Percentiles rank a stretch among this genome's conserved stretches.
These are phyloP conservation scores for Drosophila novamexicana DNA, from an alignment of 1,140 invertebrate species.

Conservation along the genomic window DNA sequence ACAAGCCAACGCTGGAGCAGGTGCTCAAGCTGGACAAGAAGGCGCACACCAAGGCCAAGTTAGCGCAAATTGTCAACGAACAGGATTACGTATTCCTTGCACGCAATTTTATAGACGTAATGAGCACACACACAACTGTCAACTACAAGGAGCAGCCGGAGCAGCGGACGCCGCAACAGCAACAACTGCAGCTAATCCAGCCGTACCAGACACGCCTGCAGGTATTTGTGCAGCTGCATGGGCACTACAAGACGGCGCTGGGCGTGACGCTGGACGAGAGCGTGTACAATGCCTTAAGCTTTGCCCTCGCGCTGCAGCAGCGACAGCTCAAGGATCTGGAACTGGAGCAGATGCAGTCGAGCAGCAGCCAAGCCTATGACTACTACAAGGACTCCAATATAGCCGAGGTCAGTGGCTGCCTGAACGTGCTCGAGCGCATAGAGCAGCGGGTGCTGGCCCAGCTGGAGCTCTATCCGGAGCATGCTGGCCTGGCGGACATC, in stretches of 20 bases:
- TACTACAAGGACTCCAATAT: conserved; percentile 95
- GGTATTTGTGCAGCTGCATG: conserved; percentile 69
- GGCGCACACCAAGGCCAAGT: conserved; percentile 51
- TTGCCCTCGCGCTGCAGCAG: conserved; percentile 68
- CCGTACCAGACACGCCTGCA: conserved; percentile 63
- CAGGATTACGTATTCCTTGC: conserved; percentile 75
- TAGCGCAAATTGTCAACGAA: conserved; percentile 66
- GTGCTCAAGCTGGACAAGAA: conserved; percentile 67
- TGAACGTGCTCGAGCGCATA: conserved; percentile 88
- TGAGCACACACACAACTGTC: conserved; percentile 60
- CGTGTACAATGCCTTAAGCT: conserved; percentile 67
- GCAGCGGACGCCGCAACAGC: not conserved
- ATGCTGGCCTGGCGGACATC: conserved; percentile 93
- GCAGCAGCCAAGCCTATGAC: conserved; percentile 85
- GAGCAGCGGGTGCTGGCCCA: conserved; percentile 88
- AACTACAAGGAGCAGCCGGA: conserved; percentile 43
- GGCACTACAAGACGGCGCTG: conserved; percentile 59
- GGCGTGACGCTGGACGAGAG: conserved; percentile 55
- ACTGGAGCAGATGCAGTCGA: conserved; percentile 28
- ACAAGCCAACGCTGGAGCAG: conserved; percentile 81
- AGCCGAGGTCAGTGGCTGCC: conserved; percentile 90
- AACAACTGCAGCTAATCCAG: conserved; percentile 48
- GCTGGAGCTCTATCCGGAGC: conserved; percentile 94
- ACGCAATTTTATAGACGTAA: conserved; percentile 68
- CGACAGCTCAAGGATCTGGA: conserved; percentile 55